Evolutionary conservation across 1,140 invertebrate genomes (phyloP), one percentile per base, ranked within the genome.

Genomic region (Mya arenaria): DNA sequence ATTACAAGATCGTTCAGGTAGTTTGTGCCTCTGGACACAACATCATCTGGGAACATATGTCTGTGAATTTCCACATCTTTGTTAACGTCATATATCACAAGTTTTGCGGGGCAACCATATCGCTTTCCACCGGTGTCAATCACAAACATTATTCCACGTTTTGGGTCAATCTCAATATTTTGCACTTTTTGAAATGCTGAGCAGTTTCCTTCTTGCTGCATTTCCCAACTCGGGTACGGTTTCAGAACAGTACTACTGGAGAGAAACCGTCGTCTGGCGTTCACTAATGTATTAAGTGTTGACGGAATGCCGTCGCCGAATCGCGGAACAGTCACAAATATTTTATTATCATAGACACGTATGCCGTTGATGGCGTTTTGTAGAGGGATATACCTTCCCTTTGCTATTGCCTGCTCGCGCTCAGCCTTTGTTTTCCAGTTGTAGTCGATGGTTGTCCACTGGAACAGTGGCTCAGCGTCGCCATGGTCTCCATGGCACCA

Each of bases 91-190:
- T 80, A 87, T 37, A 87, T 79, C 0, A 84, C 62, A 13, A 87
- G 62, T 56, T 87, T 87, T 0, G 84, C 79, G n/a, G 86, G 86
- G 36, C 84, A 87, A 3, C 36, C 41, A 19, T 56, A 34, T 8
- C 36, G 39, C 23, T 68, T 25, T 6, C 84, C 78, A 15, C 86
- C 86, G 15, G 72, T 83, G 71, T 87, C 86, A 37, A 87, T 71
- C 13, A 84, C 81, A 17, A 73, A 87, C 86, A 87, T 87, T 19
- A 37, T 71, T 1, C 84, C 86, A 8, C 68, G 75, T 52, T 83
- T 84, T n/a, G 86, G 84, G 48, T 86, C 86, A 1, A 87, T 75
- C 71, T 87, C 86, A 80, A 87, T 84, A 55, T 83, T 83, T 39
- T 85, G 84, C 0, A 86, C 82, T 34, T 84, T 86, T 71, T 87